Conservation (phyloP, 92 coral and sea anemone species). For the Galaxea fascicularis region DNA sequence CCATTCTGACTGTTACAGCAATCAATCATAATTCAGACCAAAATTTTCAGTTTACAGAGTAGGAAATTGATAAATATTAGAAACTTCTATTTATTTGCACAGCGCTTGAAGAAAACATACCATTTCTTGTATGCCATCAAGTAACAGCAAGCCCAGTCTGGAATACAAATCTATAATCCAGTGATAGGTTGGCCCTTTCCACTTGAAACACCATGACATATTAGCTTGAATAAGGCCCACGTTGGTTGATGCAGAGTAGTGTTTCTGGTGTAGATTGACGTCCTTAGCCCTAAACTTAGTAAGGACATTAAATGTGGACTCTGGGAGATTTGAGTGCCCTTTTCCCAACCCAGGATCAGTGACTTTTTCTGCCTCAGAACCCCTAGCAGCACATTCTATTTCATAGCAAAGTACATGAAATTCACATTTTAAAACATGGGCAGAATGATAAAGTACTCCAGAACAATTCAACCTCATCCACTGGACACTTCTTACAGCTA, state of each 20-base stretch:
- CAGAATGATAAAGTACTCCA: too few relatives aligned
- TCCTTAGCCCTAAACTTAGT: slow-evolving; percentile 51
- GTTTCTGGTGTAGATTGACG: slow-evolving; percentile 44
- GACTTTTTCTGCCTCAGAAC: slow-evolving; percentile 37
- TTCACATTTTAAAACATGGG: slow-evolving; percentile 33
- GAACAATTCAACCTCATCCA: too few relatives aligned
- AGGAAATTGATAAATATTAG: too few relatives aligned
- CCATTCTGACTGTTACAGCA: too few relatives aligned
- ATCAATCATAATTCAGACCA: too few relatives aligned
- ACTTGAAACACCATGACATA: background rate
- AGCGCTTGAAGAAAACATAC: too few relatives aligned
- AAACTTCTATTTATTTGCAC: too few relatives aligned
- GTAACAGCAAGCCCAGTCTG: background rate
- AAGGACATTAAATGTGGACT: slow-evolving; percentile 44
- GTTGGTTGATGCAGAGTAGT: background rate
- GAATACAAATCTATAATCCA: background rate
- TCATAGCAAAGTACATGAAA: slow-evolving; percentile 53
- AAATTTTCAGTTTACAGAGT: too few relatives aligned
- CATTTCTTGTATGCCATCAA: too few relatives aligned
- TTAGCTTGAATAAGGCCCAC: background rate
- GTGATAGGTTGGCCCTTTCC: background rate
- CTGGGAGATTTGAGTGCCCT: slow-evolving; percentile 58
- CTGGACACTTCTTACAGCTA: too few relatives aligned
- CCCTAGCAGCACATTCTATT: slow-evolving; percentile 44
- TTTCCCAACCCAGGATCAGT: slow-evolving; percentile 39